phyloP scores from a whole-genome alignment of 2,888 invertebrate genomes.

The Tinea semifulvella region DNA sequence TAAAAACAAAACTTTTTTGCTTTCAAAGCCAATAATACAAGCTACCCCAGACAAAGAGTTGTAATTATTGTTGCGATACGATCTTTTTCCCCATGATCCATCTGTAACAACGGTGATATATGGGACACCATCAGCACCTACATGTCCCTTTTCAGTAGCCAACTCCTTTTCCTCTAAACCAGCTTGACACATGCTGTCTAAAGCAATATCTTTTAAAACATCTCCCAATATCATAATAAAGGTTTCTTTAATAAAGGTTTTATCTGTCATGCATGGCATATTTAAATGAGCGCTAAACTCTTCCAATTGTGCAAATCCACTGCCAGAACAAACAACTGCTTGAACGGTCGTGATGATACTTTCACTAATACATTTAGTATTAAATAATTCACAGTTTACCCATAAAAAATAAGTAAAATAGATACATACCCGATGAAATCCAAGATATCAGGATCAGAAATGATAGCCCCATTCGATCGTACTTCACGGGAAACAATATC shows the following conservation, averaged over 20 bases:
- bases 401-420: too few species aligned
- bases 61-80: too few species aligned
- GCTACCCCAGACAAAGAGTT: conserved; percentile 10
- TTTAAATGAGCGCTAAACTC: too few species aligned
- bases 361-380: too few species aligned
- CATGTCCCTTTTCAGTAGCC: conserved; percentile 10
- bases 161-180: conserved; percentile 15
- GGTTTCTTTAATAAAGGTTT: conserved; percentile 11
- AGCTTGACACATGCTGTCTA: conserved; percentile 14
- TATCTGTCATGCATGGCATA: conserved; percentile 15
- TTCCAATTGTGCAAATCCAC: too few species aligned
- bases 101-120: conserved; percentile 12
- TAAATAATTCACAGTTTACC: too few species aligned
- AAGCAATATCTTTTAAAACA: conserved; percentile 14
- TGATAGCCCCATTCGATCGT: too few species aligned
- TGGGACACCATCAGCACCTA: conserved; percentile 10
- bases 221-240: neutral
- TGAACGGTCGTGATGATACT: too few species aligned
- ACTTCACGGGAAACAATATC: too few species aligned
- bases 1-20: conserved; percentile 14
- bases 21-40: conserved; percentile 14
- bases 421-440: too few species aligned
- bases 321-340: too few species aligned
- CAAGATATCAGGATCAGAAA: too few species aligned
- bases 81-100: conserved; percentile 15